These are phyloP conservation scores for Perdix hodgsoniae DNA, from an alignment of 2,797 vertebrate genomes.

Conservation along the genomic window DNA sequence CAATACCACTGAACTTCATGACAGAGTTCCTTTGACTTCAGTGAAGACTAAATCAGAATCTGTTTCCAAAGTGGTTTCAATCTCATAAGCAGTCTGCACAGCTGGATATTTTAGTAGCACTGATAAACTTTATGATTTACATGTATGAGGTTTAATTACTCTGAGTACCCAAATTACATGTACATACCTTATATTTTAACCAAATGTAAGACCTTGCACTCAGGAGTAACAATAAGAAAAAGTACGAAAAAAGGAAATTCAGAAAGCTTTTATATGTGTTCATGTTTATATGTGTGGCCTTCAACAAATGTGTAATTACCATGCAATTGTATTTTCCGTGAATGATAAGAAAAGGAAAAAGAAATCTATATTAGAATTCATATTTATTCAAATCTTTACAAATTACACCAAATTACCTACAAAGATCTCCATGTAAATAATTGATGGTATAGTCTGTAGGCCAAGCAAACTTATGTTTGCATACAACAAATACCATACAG, in stretches of 20 bases:
- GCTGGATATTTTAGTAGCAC: neutral
- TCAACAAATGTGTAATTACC: neutral
- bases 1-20: neutral
- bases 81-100: neutral
- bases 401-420: neutral
- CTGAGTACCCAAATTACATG: neutral
- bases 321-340: neutral
- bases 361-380: rapidly evolving
- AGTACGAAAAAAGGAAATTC: neutral
- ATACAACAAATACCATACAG: neutral
- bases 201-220: neutral
- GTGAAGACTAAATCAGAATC: neutral
- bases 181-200: neutral
- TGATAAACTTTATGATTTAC: neutral
- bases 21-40: neutral
- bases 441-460: neutral
- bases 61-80: neutral
- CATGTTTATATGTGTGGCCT: rapidly evolving
- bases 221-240: neutral
- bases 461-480: neutral
- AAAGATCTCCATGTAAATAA: neutral
- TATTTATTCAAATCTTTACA: neutral
- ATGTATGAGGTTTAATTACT: neutral
- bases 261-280: neutral
- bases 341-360: neutral